Evolutionary conservation across 2,888 invertebrate species (phyloP).

Genomic region (Morpho deidamia): DNA sequence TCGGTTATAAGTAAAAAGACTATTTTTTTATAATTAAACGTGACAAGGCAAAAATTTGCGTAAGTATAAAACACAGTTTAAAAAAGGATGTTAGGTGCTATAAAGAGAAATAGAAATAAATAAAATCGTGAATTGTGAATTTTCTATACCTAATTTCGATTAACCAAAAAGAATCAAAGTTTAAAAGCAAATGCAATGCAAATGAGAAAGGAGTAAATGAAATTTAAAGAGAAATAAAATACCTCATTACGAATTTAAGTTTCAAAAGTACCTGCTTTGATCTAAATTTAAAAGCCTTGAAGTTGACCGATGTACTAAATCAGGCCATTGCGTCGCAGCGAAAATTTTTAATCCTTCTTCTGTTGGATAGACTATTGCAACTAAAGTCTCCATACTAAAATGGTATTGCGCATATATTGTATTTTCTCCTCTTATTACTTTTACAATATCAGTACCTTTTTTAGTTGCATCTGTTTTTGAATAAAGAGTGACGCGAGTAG

Average conservation of each 20-base stretch:
- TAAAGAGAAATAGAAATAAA: background rate
- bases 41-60: too few species aligned
- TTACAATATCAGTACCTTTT: conserved; percentile 33
- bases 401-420: conserved; percentile 79
- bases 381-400: conserved; percentile 82
- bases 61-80: background rate
- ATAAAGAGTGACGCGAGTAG: conserved; percentile 30
- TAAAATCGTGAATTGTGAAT: background rate
- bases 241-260: background rate
- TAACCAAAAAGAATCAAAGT: background rate
- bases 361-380: conserved; percentile 75
- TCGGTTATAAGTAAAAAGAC: too few species aligned
- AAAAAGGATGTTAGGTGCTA: background rate
- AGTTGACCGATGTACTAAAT: conserved; percentile 65
- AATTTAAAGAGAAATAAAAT: too few species aligned
- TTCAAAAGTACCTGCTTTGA: conserved; percentile 61
- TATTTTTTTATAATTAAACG: too few species aligned
- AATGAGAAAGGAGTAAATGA: background rate
- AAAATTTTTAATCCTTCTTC: conserved; percentile 82
- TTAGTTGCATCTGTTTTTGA: conserved; percentile 28
- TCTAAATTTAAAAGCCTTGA: conserved; percentile 70
- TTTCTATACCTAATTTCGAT: background rate
- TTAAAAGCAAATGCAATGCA: background rate
- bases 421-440: conserved; percentile 41
- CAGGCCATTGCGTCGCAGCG: conserved; percentile 76